Conservation (phyloP, 53 echinoderm and acorn worm genomes). For the Stichopus horrens region DNA sequence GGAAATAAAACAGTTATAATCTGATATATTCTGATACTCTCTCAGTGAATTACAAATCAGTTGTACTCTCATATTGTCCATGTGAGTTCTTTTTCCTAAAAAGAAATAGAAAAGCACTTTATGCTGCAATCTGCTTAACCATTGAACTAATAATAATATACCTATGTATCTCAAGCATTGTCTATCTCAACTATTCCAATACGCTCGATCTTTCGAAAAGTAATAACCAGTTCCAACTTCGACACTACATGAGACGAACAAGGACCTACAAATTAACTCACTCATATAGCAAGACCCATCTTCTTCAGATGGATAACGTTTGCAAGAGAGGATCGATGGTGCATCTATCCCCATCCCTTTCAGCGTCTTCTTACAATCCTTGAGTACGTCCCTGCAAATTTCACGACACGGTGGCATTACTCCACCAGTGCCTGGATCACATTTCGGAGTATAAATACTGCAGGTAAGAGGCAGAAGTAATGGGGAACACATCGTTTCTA, state of each 20-base stretch:
- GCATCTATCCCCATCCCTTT: slow-evolving; percentile 30
- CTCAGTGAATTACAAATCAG: no score
- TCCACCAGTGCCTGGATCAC: slow-evolving; percentile 48
- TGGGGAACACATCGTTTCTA: slow-evolving; percentile 56
- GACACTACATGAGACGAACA: background rate
- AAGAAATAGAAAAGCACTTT: no score
- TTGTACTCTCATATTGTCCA: no score
- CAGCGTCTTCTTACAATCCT: slow-evolving; percentile 52
- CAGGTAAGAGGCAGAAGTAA: slow-evolving; percentile 56
- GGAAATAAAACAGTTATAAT: no score
- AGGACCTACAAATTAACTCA: background rate
- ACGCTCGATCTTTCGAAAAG: no score
- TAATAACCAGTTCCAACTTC: background rate
- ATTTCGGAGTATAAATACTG: slow-evolving; percentile 53
- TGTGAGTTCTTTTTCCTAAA: no score
- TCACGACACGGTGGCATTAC: slow-evolving; percentile 47
- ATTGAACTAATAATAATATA: no score
- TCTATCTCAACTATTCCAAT: no score
- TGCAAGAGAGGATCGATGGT: slow-evolving; percentile 48
- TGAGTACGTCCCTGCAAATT: slow-evolving; percentile 48
- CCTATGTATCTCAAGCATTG: no score
- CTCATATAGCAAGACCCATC: slow-evolving; percentile 40
- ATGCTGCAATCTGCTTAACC: no score
- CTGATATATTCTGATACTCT: no score
- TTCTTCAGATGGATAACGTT: slow-evolving; percentile 45